Conservation (phyloP, 64 coral and sea anemone species). For the Acropora yongei region DNA sequence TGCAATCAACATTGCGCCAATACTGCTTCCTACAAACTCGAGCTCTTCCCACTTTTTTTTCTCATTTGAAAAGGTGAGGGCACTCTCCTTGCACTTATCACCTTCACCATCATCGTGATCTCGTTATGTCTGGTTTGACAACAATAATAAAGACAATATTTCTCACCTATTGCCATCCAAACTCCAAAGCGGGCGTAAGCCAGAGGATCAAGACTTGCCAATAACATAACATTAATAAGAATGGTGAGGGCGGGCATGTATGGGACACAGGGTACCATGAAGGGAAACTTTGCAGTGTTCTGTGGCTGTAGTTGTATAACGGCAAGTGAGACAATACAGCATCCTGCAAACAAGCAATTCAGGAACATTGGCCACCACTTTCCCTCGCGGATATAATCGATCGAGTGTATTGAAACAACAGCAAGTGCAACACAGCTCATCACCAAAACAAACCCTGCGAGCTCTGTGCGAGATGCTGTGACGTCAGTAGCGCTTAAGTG, state of each 20-base stretch:
- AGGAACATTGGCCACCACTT: conserved; percentile 28
- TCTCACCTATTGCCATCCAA: conserved; percentile 35
- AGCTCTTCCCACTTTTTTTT: too few species aligned
- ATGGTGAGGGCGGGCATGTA: conserved; percentile 23
- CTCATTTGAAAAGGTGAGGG: too few species aligned
- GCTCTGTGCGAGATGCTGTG: conserved; percentile 14
- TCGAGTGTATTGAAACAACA: not conserved
- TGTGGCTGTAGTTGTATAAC: conserved; percentile 18
- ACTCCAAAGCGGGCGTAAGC: conserved; percentile 17
- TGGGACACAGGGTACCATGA: conserved; percentile 20
- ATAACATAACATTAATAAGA: conserved; percentile 1
- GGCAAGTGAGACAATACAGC: not conserved
- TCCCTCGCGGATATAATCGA: not conserved
- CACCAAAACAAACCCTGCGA: conserved; percentile 17
- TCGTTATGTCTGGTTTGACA: too few species aligned
- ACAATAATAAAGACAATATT: not conserved
- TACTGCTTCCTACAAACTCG: too few species aligned
- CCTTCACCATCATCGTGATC: too few species aligned
- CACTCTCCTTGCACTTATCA: too few species aligned
- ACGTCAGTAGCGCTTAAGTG: not conserved
- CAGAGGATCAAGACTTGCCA: not conserved
- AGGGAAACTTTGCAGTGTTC: conserved; percentile 28
- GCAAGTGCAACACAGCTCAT: not conserved
- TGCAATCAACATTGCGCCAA: too few species aligned
- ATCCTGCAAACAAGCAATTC: not conserved